Conservation (phyloP, 2,113 vertebrate species). For the Podarcis raffonei region DNA sequence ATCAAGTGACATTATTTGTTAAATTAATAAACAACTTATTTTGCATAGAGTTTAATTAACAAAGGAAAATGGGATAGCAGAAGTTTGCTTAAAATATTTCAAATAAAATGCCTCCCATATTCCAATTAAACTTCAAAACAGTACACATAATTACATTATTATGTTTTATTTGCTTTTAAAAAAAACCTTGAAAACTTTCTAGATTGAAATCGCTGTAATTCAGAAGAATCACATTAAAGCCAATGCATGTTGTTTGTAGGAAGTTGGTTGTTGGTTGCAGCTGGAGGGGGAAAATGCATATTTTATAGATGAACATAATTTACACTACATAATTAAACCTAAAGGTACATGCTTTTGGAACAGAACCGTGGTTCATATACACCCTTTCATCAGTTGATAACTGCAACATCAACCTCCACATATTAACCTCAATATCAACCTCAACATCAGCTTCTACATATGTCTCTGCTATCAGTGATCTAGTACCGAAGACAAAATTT, state of each 20-base stretch:
- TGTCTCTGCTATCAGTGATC: background rate
- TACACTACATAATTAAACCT: background rate
- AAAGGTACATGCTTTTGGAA: background rate
- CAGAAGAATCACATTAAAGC: background rate
- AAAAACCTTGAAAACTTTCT: background rate
- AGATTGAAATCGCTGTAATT: background rate
- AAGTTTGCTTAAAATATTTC: background rate
- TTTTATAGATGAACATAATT: background rate
- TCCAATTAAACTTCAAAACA: background rate
- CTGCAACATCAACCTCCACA: background rate
- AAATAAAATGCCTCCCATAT: background rate
- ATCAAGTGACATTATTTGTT: too few species aligned
- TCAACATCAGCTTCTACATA: background rate
- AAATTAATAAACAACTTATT: too few species aligned
- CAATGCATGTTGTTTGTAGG: background rate
- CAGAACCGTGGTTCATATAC: background rate
- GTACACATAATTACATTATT: background rate
- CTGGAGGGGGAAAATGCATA: too few species aligned
- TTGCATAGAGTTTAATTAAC: background rate
- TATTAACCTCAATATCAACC: too few species aligned
- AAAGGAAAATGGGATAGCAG: background rate
- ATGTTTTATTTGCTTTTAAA: background rate
- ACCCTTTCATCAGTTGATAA: background rate
- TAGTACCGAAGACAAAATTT: background rate
- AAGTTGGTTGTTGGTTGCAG: background rate